Evolutionary conservation across 2,113 vertebrate genomes (phyloP).

Genomic region (Calcarius ornatus): DNA sequence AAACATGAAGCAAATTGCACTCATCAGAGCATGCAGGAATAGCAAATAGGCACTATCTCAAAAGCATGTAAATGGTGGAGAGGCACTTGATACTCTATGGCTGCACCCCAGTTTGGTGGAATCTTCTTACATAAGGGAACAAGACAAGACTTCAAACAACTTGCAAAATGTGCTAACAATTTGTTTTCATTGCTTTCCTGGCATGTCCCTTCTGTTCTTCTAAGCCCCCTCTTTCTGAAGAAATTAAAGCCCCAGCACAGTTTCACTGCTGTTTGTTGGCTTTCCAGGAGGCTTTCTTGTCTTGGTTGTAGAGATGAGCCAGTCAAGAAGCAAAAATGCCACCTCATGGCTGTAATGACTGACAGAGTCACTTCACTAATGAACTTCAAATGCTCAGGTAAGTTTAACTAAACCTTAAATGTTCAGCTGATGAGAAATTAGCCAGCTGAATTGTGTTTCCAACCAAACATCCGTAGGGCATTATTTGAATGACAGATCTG

Average conservation of each 20-base stretch:
- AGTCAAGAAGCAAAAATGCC: not conserved
- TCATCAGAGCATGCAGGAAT: not conserved
- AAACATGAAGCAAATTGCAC: not conserved
- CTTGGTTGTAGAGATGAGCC: not conserved
- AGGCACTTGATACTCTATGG: rapidly evolving
- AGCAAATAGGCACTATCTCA: not conserved
- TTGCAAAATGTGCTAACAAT: rapidly evolving
- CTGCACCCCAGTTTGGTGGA: not conserved
- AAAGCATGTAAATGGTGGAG: not conserved
- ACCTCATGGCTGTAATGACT: not conserved
- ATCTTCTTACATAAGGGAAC: not conserved
- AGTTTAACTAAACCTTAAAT: not conserved
- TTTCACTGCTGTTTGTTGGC: not conserved
- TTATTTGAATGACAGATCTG: not conserved
- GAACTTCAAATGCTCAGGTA: not conserved
- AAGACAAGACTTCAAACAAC: not conserved
- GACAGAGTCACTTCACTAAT: not conserved
- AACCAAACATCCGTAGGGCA: not conserved
- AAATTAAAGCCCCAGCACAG: not conserved
- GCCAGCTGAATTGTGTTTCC: not conserved
- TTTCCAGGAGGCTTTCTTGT: not conserved
- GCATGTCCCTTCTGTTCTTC: not conserved
- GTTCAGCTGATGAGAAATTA: not conserved
- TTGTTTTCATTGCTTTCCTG: not conserved
- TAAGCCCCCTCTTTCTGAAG: not conserved